These are phyloP conservation scores for Acrocephalus arundinaceus DNA, from an alignment of 2,113 vertebrate species.

Conservation along the genomic window DNA sequence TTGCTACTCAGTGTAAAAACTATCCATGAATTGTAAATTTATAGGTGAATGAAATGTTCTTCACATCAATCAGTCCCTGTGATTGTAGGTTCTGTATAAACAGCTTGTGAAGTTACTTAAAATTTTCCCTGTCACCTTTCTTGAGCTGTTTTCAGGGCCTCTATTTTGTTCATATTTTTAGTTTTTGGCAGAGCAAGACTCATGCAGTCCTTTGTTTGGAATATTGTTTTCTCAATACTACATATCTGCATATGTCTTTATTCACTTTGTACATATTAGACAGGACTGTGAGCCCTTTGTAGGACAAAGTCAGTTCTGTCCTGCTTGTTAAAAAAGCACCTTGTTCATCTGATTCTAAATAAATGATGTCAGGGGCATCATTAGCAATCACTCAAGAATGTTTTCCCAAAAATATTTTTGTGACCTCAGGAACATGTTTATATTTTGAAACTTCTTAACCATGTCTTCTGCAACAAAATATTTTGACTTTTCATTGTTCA, in stretches of 20 bases:
- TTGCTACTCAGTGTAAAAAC: not conserved
- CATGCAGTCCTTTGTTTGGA: not conserved
- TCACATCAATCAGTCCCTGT: not conserved
- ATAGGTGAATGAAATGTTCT: not conserved
- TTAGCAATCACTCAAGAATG: conserved; percentile 45
- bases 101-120: not conserved
- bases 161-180: not conserved
- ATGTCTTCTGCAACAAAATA: conserved; percentile 26
- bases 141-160: not conserved
- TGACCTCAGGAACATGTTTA: conserved; percentile 13
- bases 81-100: not conserved
- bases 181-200: not conserved
- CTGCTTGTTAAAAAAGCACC: conserved; percentile 14
- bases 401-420: conserved; percentile 48
- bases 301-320: not conserved
- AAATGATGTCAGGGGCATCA: conserved; percentile 7
- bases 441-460: conserved; percentile 29
- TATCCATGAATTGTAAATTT: not conserved
- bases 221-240: not conserved
- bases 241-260: not conserved
- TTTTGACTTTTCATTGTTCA: not conserved
- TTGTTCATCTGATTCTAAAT: conserved; percentile 20
- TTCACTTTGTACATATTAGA: not conserved
- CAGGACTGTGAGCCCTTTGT: not conserved
- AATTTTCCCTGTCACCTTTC: not conserved